Base-by-base conservation (phyloP, 92 coral and sea anemone genomes). In the Pocillopora grandis region DNA sequence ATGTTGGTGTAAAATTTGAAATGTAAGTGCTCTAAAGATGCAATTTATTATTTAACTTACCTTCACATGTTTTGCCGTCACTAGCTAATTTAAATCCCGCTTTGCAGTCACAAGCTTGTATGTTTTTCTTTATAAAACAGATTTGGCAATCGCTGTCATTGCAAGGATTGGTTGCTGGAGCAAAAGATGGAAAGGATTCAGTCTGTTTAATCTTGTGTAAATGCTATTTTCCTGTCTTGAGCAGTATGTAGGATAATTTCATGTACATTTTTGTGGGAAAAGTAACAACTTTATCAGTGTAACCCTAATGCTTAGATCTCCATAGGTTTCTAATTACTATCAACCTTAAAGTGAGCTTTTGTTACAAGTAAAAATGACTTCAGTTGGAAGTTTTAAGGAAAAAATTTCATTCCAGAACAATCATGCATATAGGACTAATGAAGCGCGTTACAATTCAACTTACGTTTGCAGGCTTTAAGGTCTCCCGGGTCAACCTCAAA, bases 391-490 rank as follows among this genome's bases (percentile, higher is more conserved):
- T 18, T 71, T 12, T 37, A 21, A 17, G 15, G 18, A 27, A 27
- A 27, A 27, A 27, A 27, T 27, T 27, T 27, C 31, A 27, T 27
- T 27, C 31, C 31, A 27, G 4, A 35, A 48, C 2, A 5, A 72
- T 20, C 19, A 18, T 42, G 49, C 0, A 18, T n/a, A 72, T 49
- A 35, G n/a, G 19, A 19, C 21, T 72, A 3, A 3, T 13, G 0
- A 19, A 1, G 14, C 15, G 58, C 16, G 17, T 12, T 37, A 2
- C 6, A 52, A 17, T 12, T 35, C 19, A 1, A 89, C 92, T 89
- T 85, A 89, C 92, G 89, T 52, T 21, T 42, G 76, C 92, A 89
- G 31, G 37, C 70, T 58, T 78, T 82, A 19, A 62, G 0, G 81
- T 89, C 48, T 36, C 20, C 76, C 70, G 84, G 80, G 76, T 85